Conservation (phyloP, 2,113 vertebrate genomes). For the Dicentrarchus labrax region DNA sequence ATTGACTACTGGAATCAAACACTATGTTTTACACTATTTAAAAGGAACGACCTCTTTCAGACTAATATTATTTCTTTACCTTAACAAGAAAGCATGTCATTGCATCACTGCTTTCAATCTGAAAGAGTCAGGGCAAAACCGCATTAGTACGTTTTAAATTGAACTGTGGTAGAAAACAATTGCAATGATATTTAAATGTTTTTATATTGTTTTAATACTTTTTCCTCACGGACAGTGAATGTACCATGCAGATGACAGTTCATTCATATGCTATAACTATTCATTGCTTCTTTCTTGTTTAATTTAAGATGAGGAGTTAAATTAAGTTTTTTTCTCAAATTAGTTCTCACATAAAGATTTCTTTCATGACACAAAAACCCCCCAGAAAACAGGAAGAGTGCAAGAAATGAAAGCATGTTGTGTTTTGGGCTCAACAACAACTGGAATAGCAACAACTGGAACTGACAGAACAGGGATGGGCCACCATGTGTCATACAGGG, state of each 20-base stretch:
- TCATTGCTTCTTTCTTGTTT: conserved; percentile 26
- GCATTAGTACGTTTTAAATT: conserved; percentile 72
- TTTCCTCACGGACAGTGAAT: conserved; percentile 63
- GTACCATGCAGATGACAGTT: conserved; percentile 53
- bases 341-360: background rate
- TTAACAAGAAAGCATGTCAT: conserved; percentile 56
- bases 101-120: conserved; percentile 51
- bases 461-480: conserved; percentile 37
- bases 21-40: conserved; percentile 77
- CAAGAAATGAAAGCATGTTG: conserved; percentile 8
- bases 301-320: conserved; percentile 17
- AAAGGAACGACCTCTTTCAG: conserved; percentile 51
- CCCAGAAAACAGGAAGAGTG: conserved; percentile 21
- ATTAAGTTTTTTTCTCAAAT: conserved; percentile 5
- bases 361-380: conserved; percentile 5
- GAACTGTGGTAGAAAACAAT: conserved; percentile 66
- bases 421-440: conserved; percentile 28
- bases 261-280: conserved; percentile 30
- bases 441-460: conserved; percentile 56
- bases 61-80: conserved; percentile 48
- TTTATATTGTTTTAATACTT: conserved; percentile 80
- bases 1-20: conserved; percentile 66
- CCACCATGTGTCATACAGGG: background rate
- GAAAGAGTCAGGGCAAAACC: conserved; percentile 59
- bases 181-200: conserved; percentile 76